Conservation (phyloP, 2,797 vertebrate genomes). For the Halcyon smyrnensis region DNA sequence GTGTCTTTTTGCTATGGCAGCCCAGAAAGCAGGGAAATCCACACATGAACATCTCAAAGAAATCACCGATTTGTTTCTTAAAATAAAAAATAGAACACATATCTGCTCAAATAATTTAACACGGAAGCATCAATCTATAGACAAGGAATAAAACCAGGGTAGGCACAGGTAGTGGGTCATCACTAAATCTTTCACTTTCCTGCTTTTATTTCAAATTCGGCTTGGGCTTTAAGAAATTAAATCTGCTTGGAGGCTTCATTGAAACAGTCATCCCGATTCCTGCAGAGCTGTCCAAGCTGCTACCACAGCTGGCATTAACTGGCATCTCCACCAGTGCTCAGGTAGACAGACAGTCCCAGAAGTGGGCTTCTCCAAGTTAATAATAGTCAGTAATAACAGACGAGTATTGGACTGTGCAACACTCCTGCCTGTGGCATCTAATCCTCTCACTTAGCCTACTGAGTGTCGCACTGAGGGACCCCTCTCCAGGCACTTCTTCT, state of each 20-base stretch:
- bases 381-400: background rate
- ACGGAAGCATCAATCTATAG: background rate
- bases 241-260: background rate
- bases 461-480: background rate
- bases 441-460: background rate
- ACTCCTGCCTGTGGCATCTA: background rate
- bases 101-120: background rate
- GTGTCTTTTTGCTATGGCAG: background rate
- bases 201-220: background rate
- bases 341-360: background rate
- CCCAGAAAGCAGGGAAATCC: background rate
- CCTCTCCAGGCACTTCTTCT: background rate
- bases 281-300: background rate
- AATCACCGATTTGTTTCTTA: background rate
- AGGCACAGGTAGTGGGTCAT: background rate
- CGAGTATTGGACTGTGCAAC: rapidly evolving
- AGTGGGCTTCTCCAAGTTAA: background rate
- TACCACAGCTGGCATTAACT: background rate
- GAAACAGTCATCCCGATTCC: background rate
- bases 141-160: background rate
- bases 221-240: background rate
- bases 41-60: background rate
- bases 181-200: background rate
- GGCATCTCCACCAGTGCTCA: background rate
- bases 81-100: background rate